phyloP scores from a whole-genome alignment of 2,888 invertebrate genomes.

The Tinea pellionella region DNA sequence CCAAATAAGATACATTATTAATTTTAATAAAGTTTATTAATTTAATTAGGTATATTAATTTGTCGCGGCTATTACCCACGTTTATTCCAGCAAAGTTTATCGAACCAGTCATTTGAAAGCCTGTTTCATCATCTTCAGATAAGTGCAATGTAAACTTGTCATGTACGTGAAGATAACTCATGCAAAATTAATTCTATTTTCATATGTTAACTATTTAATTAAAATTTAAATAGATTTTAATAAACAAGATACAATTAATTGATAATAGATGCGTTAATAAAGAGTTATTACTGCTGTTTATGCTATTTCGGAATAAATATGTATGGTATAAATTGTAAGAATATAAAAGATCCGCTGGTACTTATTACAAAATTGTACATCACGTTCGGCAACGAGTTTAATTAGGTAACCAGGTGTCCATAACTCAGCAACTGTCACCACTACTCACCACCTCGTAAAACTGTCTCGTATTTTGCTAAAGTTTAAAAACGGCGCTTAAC shows the following conservation, averaged over 20 bases:
- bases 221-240: not conserved
- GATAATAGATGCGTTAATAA: too few relatives aligned
- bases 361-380: not conserved
- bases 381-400: not conserved
- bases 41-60: not conserved
- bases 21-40: not conserved
- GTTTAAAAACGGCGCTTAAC: conserved; percentile 24
- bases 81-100: conserved; percentile 3
- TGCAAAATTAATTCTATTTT: not conserved
- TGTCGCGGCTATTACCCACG: not conserved
- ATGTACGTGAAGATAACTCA: not conserved
- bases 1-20: too few relatives aligned
- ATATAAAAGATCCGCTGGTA: too few relatives aligned
- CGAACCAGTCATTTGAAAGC: not conserved
- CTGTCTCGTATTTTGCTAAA: conserved; percentile 31
- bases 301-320: too few relatives aligned
- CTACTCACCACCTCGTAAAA: conserved; percentile 56
- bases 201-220: not conserved
- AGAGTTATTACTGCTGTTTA: too few relatives aligned
- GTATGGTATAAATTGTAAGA: too few relatives aligned
- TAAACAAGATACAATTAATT: not conserved
- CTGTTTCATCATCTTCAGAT: not conserved
- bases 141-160: conserved; percentile 1
- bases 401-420: not conserved
- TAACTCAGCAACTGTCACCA: conserved; percentile 34